Base-by-base conservation (phyloP, 1,140 invertebrate genomes). In the Eubasilissa regina region DNA sequence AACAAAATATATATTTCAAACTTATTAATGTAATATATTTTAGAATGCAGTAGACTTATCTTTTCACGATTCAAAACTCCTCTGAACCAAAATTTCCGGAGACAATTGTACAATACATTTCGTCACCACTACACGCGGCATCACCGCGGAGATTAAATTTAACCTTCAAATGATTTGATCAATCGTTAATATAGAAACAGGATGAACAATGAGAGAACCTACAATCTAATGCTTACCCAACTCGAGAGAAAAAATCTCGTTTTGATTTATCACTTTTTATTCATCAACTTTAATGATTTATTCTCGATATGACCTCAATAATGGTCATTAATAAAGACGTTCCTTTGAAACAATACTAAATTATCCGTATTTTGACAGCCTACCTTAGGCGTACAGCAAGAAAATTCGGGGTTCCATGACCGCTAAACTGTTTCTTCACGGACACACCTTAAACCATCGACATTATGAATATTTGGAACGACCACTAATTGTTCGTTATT, bases 401-500 rank as follows among this genome's bases (percentile, higher is more conserved):
- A 25, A 64, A 64, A 64, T 25, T 64, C 35, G 60, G 35, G 60
- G 60, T 43, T 64, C n/a, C 60, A 64, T 64, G 60, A 51, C 77
- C 74, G 62, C 68, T 70, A 15, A 76, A 80, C 66, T 76, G 58
- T 25, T 77, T 51, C 19, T 53, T 10, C 43, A 68, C 62, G 7
- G 80, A 43, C 80, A 77, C 80, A 81, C 80, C 80, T 81, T 19
- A 51, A 77, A 48, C 17, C 12, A 19, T 73, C 70, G 25, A 17
- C 66, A 47, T 70, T 68, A 35, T 47, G 44, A 76, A 66, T 15
- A 70, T 9, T 80, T 68, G 43, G 13, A 72, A 48, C 58, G 75
- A 70, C 75, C 75, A 48, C 66, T 81, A 81, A 77, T 81, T 78
- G 75, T 43, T 81, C 75, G 70, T 73, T 72, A 80, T 80, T 80